Base-by-base conservation (phyloP, 2,797 vertebrate genomes). In the Spizella passerina region DNA sequence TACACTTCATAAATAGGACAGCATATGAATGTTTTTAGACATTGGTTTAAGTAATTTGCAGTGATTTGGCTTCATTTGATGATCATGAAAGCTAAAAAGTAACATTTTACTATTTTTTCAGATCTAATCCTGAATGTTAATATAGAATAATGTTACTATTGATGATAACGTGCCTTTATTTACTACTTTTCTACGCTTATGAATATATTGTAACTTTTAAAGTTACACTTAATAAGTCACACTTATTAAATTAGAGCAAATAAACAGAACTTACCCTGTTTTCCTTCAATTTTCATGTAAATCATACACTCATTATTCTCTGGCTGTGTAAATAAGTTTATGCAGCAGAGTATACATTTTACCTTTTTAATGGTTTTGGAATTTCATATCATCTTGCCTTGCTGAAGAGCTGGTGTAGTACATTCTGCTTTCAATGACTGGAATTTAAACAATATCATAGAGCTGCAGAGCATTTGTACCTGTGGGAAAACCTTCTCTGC, bases 61-160 rank as follows among this genome's bases (percentile, higher is more conserved):
- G 19, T 82, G 29, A 77, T 66, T 78, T 80, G 30, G 10, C 39
- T 88, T 86, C 39, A 61, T 63, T 75, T 84, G 57, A 69, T 49
- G 56, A 92, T 83, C 56, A 94, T 96, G 94, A 98, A 97, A 97
- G 84, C 16, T 83, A 82, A 83, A 89, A 50, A 53, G 20, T 52
- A 78, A 12, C 39, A 76, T 52, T 81, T 78, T 71, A 46, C 44
- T 46, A 2, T 17, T 68, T 85, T 85, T 61, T 56, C 22, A 9
- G 4, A 60, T 82, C 26, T 69, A 59, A 56, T 77, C 21, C 9
- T 71, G 71, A 68, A 75, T 73, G 12, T 36, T 59, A 56, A 50
- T 63, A 39, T 10, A 57, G 14, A 36, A 52, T 41, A 63, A 50
- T 53, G 12, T 49, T 93, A 13, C 30, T 75, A 19, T 75, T 4